phyloP scores from a whole-genome alignment of 2,113 vertebrate genomes.

The Rhodinocichla rosea region DNA sequence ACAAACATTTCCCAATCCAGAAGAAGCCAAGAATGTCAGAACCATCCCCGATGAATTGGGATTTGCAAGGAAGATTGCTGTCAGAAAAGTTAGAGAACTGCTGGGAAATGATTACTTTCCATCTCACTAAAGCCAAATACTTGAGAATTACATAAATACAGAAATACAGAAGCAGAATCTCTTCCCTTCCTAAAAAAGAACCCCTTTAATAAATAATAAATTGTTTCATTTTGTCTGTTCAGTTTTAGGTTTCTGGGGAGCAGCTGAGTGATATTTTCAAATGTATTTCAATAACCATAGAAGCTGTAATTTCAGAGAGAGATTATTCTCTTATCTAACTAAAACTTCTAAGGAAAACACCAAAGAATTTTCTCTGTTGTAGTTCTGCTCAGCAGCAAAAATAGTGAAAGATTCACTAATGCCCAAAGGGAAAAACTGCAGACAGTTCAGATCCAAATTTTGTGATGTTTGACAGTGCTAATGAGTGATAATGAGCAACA shows the following conservation, averaged over 20 bases:
- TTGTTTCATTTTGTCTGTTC: not conserved
- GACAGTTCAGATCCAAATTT: not conserved
- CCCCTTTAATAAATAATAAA: not conserved
- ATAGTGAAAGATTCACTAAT: not conserved
- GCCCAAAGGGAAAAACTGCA: not conserved
- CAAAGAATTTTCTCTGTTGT: not conserved
- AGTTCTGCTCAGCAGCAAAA: constrained; percentile 1
- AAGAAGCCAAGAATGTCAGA: not conserved
- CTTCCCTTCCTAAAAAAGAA: not conserved
- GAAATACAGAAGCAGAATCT: not conserved
- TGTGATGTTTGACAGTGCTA: constrained; percentile 5
- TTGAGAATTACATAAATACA: no score
- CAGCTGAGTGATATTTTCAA: not conserved
- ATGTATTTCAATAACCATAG: not conserved
- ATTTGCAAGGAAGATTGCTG: not conserved
- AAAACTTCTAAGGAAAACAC: constrained; percentile 3
- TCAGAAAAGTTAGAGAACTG: not conserved
- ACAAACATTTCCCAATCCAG: not conserved
- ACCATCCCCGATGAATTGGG: not conserved
- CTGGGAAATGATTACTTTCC: not conserved
- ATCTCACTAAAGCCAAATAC: not conserved
- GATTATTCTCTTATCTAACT: not conserved
- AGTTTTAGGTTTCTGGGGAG: not conserved
- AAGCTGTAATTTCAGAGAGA: not conserved
- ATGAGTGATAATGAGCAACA: constrained; percentile 15